phyloP scores from a whole-genome alignment of 2,797 vertebrate species.

The Luscinia luscinia region DNA sequence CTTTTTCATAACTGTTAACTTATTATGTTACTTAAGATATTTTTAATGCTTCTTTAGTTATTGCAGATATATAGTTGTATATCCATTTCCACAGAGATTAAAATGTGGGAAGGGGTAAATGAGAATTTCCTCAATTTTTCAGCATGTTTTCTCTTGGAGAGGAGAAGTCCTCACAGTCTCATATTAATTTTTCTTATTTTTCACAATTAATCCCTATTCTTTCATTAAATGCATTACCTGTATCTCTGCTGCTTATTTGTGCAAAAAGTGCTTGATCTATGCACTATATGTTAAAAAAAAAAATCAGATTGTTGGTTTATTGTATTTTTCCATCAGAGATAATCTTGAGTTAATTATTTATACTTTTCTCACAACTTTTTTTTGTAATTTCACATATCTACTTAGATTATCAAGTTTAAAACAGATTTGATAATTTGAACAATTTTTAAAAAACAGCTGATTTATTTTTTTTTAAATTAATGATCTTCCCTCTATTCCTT shows the following conservation, averaged over 20 bases:
- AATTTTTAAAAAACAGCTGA: not conserved
- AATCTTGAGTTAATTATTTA: not conserved
- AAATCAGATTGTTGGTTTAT: not conserved
- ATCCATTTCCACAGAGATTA: not conserved
- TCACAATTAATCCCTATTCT: not conserved
- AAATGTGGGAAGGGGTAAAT: not conserved
- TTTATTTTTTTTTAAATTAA: not conserved
- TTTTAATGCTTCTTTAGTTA: not conserved
- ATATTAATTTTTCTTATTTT: not conserved
- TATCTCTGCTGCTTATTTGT: not conserved
- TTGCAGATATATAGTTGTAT: not conserved
- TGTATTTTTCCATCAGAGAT: not conserved
- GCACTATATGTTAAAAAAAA: not conserved
- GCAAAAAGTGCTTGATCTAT: not conserved
- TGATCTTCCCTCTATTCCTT: not conserved
- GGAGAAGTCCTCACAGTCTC: fast-evolving
- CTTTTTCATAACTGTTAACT: not conserved
- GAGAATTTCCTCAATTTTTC: not conserved
- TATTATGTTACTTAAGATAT: not conserved
- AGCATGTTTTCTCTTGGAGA: not conserved
- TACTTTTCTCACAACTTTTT: not conserved
- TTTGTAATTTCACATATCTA: not conserved
- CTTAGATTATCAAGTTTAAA: not conserved
- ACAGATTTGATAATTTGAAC: not conserved
- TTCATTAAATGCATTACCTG: not conserved